phyloP scores from a whole-genome alignment of 2,113 vertebrate genomes.

The Fulica atra region DNA sequence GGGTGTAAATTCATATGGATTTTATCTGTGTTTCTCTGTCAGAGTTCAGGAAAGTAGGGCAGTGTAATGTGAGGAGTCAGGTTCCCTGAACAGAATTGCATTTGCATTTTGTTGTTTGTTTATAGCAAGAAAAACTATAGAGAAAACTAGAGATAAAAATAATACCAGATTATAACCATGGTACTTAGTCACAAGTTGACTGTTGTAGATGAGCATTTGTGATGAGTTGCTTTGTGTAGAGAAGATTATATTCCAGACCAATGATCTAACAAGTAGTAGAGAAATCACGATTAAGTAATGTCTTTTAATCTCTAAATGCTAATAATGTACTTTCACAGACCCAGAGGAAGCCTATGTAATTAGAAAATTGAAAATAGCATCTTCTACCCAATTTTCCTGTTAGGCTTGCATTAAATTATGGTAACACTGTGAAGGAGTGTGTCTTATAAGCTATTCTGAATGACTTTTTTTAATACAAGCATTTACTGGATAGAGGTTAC shows the following conservation, averaged over 20 bases:
- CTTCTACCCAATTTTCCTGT: not conserved
- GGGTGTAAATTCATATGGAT: fast-evolving
- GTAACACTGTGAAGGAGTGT: not conserved
- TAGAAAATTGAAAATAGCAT: not conserved
- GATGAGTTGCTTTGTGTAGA: not conserved
- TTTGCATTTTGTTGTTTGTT: not conserved
- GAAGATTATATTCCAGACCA: not conserved
- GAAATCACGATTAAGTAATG: not conserved
- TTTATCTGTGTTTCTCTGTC: not conserved
- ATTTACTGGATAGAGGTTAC: not conserved
- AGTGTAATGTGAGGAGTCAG: not conserved
- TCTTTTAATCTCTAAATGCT: not conserved
- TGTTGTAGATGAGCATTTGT: not conserved
- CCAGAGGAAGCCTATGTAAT: not conserved
- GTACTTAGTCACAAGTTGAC: not conserved
- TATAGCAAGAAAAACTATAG: not conserved
- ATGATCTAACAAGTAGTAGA: not conserved
- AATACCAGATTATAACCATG: not conserved
- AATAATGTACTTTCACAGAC: not conserved
- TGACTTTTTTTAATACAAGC: not conserved
- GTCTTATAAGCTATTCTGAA: not conserved
- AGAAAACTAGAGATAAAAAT: not conserved
- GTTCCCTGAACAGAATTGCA: not conserved
- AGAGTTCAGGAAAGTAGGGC: not conserved
- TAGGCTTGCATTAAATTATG: not conserved